Conservation (phyloP, 2,113 vertebrate genomes). For the Aptenodytes patagonicus region DNA sequence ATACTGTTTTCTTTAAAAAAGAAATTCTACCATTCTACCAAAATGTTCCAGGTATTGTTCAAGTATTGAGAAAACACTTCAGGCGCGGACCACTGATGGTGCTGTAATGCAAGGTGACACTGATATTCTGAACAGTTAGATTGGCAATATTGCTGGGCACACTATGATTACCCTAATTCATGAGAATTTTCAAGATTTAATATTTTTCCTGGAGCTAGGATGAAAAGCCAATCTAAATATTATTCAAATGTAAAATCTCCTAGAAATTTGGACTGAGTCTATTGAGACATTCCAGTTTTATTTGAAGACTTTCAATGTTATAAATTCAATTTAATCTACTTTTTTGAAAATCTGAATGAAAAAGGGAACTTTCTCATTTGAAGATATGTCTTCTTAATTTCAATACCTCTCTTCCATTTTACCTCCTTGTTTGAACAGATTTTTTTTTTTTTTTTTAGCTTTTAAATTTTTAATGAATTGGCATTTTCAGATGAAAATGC, state of each 20-base stretch:
- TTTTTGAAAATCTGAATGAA: not conserved
- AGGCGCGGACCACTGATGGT: not conserved
- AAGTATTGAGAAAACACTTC: not conserved
- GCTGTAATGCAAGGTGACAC: not conserved
- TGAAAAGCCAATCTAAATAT: constrained; percentile 34
- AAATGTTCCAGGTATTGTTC: not conserved
- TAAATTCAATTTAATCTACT: not conserved
- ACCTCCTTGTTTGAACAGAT: not conserved
- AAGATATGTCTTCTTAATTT: not conserved
- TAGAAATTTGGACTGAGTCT: constrained; percentile 1
- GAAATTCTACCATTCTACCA: not conserved
- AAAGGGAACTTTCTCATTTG: not conserved
- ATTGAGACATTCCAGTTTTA: not conserved
- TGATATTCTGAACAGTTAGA: not conserved
- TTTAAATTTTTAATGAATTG: not conserved
- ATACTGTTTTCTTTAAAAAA: not conserved
- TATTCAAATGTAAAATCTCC: constrained; percentile 8
- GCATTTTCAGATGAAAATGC: not conserved
- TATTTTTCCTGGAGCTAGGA: not conserved
- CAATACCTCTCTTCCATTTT: not conserved
- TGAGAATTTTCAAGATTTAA: not conserved
- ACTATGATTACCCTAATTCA: not conserved
- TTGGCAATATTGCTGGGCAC: not conserved
- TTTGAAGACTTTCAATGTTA: not conserved
- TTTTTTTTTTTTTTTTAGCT: not conserved